phyloP scores from a whole-genome alignment of 2,113 vertebrate genomes.

The Peucedramus taeniatus region DNA sequence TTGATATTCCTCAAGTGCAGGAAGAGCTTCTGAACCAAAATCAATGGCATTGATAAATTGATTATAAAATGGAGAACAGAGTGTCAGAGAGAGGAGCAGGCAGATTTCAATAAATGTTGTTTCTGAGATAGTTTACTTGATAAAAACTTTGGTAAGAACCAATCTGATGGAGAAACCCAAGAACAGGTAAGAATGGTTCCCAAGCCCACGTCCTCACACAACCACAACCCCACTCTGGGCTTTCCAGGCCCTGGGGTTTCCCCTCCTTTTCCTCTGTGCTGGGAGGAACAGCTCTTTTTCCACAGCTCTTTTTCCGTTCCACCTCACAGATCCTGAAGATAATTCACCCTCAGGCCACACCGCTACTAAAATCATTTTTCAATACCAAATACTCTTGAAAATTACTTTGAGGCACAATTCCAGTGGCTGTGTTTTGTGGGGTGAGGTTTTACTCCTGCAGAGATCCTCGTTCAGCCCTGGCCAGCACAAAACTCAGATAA shows the following conservation, averaged over 20 bases:
- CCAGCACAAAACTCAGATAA: neutral
- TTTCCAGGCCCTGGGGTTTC: neutral
- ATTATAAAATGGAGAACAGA: neutral
- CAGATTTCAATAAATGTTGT: accelerated
- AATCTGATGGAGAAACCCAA: neutral
- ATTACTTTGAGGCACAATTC: accelerated
- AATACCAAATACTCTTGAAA: neutral
- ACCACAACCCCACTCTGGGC: neutral
- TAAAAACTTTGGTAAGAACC: neutral
- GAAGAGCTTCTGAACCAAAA: neutral
- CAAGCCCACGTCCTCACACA: neutral
- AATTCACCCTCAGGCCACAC: neutral
- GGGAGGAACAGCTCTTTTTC: neutral
- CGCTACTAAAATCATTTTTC: neutral
- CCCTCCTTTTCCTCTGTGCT: neutral
- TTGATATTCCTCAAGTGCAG: neutral
- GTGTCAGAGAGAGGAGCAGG: accelerated
- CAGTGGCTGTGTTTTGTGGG: neutral
- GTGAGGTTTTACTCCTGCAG: accelerated
- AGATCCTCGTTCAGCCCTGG: neutral
- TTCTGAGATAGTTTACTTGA: neutral
- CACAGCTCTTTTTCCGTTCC: neutral
- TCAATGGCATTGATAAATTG: neutral
- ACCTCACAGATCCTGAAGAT: neutral
- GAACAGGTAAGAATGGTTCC: neutral